Conservation (phyloP, 2,113 vertebrate genomes). For the Camelus bactrianus region DNA sequence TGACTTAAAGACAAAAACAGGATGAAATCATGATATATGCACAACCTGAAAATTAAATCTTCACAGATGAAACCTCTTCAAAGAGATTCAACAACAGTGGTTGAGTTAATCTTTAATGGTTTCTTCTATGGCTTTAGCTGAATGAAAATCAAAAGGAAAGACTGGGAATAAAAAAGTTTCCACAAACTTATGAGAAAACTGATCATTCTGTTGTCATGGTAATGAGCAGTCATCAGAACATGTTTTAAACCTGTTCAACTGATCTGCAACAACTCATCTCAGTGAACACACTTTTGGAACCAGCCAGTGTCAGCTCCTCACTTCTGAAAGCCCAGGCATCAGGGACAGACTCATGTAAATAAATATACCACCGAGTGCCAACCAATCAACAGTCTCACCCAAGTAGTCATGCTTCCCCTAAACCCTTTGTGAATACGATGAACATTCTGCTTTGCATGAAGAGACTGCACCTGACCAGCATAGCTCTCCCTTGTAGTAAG, state of each 20-base stretch:
- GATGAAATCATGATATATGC: not conserved
- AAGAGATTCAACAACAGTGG: not conserved
- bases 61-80: not conserved
- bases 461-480: not conserved
- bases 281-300: not conserved
- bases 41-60: constrained; percentile 19
- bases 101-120: not conserved
- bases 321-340: constrained; percentile 29
- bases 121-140: not conserved
- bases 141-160: not conserved
- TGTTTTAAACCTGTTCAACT: not conserved
- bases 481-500: not conserved
- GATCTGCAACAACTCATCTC: not conserved
- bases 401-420: not conserved
- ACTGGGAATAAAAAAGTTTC: not conserved
- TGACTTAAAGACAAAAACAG: not conserved
- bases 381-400: not conserved
- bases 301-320: not conserved
- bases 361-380: not conserved
- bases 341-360: not conserved
- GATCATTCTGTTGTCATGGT: not conserved
- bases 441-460: not conserved
- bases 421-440: not conserved
- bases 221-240: not conserved
- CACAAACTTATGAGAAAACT: not conserved